Evolutionary conservation across 2,113 vertebrate genomes (phyloP).

Genomic region (Speoplatyrhinus poulsoni): DNA sequence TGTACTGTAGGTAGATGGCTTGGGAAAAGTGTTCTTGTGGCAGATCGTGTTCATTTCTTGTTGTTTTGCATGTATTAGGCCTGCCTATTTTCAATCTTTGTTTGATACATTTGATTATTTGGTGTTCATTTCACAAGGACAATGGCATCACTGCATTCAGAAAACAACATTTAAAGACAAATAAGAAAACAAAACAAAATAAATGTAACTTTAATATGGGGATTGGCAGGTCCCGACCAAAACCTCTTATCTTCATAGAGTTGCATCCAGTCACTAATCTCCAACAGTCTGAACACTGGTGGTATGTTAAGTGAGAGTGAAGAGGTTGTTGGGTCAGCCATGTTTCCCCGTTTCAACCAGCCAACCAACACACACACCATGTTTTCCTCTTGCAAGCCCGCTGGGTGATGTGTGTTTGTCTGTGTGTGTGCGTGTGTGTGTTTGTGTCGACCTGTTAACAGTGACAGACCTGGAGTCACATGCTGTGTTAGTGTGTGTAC

Average conservation of each 20-base stretch:
- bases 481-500: conserved; percentile 22
- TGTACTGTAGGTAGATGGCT: neutral
- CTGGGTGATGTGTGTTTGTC: conserved; percentile 3
- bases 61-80: neutral
- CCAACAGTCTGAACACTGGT: conserved; percentile 26
- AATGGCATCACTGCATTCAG: no score
- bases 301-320: conserved; percentile 57
- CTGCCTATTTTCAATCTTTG: neutral
- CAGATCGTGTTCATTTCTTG: no score
- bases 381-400: conserved; percentile 27
- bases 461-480: conserved; percentile 26
- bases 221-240: neutral
- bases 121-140: neutral
- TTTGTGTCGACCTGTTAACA: conserved; percentile 37
- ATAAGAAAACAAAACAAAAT: no score
- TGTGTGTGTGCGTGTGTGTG: conserved; percentile 35
- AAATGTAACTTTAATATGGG: no score
- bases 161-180: no score
- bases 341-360: conserved; percentile 12
- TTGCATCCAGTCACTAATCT: conserved; percentile 23
- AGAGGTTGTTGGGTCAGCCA: conserved; percentile 33
- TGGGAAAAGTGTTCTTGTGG: neutral
- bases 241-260: neutral
- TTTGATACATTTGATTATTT: neutral
- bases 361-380: neutral